Percentiles rank a stretch among this genome's conserved stretches.
These are phyloP conservation scores for Neodiprion pinetum DNA, from an alignment of 1,140 invertebrate genomes.

Conservation along the genomic window DNA sequence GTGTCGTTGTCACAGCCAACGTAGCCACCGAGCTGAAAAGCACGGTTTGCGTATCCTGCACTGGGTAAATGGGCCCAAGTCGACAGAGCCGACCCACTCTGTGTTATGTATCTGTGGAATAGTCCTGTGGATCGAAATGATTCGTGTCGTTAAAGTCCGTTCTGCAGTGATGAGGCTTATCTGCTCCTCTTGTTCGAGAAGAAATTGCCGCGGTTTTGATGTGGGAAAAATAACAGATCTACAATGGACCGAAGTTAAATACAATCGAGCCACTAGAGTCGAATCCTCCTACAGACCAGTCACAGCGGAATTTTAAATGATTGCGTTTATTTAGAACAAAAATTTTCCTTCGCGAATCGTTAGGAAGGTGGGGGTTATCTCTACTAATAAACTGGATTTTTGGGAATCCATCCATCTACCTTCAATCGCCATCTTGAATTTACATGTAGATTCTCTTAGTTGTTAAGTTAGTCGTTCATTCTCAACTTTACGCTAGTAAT, in stretches of 20 bases:
- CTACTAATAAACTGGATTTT: background rate
- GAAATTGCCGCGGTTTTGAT: no score
- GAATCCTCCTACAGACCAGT: no score
- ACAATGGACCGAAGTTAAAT: no score
- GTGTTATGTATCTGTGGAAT: conserved; percentile 65
- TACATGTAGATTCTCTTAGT: background rate
- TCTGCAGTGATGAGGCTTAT: no score
- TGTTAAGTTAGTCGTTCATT: background rate
- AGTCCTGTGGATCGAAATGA: conserved; percentile 48
- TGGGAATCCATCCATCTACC: background rate
- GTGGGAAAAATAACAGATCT: no score
- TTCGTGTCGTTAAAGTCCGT: no score
- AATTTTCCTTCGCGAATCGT: background rate
- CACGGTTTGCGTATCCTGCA: conserved; percentile 13
- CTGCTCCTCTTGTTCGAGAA: no score
- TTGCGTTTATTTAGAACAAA: background rate
- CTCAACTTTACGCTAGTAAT: background rate
- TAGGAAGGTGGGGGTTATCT: background rate
- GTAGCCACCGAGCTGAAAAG: conserved; percentile 18
- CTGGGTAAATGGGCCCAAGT: conserved; percentile 59
- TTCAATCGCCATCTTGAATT: conserved; percentile 1
- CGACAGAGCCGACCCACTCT: conserved; percentile 68
- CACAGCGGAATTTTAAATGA: no score
- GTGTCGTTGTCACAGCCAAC: conserved; percentile 26
- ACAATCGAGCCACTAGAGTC: no score